Evolutionary conservation across 92 coral and sea anemone species (phyloP).

Genomic region (Ricordea florida): DNA sequence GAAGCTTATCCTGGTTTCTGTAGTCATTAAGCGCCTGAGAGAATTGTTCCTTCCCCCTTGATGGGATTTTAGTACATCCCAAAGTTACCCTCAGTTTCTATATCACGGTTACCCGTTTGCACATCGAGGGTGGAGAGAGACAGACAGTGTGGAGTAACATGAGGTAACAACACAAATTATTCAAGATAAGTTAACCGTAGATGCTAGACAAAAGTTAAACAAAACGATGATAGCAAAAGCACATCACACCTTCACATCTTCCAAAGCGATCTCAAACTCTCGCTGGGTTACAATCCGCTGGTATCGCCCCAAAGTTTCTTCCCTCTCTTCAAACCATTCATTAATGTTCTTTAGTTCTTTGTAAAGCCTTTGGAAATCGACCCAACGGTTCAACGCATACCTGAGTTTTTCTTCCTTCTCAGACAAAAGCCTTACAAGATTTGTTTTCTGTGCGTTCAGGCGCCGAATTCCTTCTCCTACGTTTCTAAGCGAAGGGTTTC

Average conservation of each 20-base stretch:
- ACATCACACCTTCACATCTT: constrained; percentile 98
- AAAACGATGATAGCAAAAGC: too few relatives aligned
- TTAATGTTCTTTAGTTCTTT: constrained; percentile 83
- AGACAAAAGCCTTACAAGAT: constrained; percentile 58
- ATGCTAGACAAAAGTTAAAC: too few relatives aligned
- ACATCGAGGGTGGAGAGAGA: too few relatives aligned
- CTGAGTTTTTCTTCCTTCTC: constrained; percentile 78
- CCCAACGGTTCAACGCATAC: constrained; percentile 87
- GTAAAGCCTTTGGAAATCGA: constrained; percentile 82
- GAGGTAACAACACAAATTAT: too few relatives aligned
- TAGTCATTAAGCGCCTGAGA: too few relatives aligned
- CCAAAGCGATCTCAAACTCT: constrained; percentile 87
- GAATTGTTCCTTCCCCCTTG: too few relatives aligned
- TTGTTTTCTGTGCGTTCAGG: constrained; percentile 44
- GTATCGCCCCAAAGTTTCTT: constrained; percentile 84
- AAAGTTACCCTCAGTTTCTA: too few relatives aligned
- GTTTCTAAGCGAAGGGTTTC: constrained; percentile 45
- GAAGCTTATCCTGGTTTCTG: too few relatives aligned
- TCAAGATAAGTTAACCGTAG: too few relatives aligned
- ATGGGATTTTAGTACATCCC: too few relatives aligned
- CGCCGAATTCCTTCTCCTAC: constrained; percentile 62
- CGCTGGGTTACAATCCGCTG: constrained; percentile 89
- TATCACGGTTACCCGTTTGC: too few relatives aligned
- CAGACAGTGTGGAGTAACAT: too few relatives aligned
- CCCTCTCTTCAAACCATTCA: constrained; percentile 92